A percentile compares a stretch with the other conserved stretches of the same genome.
phyloP scores from a whole-genome alignment of 2,888 invertebrate genomes.

The Gortyna flavago region DNA sequence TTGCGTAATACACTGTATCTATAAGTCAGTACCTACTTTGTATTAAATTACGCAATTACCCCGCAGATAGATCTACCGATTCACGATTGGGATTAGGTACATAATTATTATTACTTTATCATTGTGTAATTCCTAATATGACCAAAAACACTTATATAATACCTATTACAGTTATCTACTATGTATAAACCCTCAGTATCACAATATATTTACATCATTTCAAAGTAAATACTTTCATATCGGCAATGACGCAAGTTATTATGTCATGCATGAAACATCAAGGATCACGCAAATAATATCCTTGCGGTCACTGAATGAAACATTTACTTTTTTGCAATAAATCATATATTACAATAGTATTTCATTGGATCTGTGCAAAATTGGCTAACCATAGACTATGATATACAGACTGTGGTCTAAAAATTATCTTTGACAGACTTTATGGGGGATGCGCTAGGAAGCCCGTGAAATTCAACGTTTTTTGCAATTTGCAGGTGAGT shows the following conservation, averaged over 20 bases:
- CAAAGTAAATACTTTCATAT: slow-evolving; percentile 43
- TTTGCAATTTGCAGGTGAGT: background rate
- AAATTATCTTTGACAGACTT: background rate
- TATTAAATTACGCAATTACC: too few relatives aligned
- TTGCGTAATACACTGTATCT: too few relatives aligned
- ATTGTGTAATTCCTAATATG: slow-evolving; percentile 14
- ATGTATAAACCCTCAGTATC: background rate
- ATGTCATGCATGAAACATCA: slow-evolving; percentile 39
- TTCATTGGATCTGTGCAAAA: background rate
- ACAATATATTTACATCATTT: slow-evolving; percentile 23
- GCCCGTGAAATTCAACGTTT: background rate
- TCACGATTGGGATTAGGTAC: background rate
- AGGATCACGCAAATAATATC: slow-evolving; percentile 21
- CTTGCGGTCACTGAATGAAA: background rate
- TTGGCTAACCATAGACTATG: background rate
- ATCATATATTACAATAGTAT: slow-evolving; percentile 8
- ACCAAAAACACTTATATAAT: background rate
- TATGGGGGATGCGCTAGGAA: background rate
- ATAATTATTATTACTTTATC: background rate
- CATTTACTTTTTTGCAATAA: background rate
- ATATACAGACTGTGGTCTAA: background rate
- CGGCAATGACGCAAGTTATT: slow-evolving; percentile 37
- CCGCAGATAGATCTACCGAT: background rate
- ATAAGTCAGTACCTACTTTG: too few relatives aligned
- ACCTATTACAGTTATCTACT: background rate